These are phyloP conservation scores for Leptatherina wallacei DNA, from an alignment of 2,797 vertebrate species.

Conservation along the genomic window DNA sequence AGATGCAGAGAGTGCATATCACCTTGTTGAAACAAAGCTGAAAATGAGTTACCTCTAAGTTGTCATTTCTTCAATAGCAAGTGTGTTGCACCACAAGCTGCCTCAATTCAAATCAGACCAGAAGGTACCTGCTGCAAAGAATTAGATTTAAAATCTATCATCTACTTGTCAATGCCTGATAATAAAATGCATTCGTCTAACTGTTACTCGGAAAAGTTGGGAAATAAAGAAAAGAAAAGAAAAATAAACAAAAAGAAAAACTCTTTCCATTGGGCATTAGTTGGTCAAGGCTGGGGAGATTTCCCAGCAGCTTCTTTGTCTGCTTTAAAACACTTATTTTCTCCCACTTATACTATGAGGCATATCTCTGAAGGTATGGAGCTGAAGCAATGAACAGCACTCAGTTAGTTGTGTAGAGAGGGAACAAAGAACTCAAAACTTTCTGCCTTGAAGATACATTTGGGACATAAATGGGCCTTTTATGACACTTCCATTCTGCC, in stretches of 20 bases:
- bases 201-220: conserved; percentile 52
- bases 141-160: conserved; percentile 60
- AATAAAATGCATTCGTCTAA: conserved; percentile 49
- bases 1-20: conserved; percentile 46
- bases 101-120: conserved; percentile 59
- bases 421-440: conserved; percentile 50
- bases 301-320: conserved; percentile 59
- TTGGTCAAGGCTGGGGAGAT: conserved; percentile 65
- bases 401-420: conserved; percentile 48
- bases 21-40: conserved; percentile 54
- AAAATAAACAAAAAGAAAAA: conserved; percentile 45
- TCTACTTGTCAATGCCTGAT: conserved; percentile 12
- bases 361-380: conserved; percentile 48
- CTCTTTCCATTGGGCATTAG: conserved; percentile 48
- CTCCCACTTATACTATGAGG: conserved; percentile 36
- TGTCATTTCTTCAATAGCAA: conserved; percentile 45
- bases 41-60: conserved; percentile 58
- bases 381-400: conserved; percentile 63
- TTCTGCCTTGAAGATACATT: conserved; percentile 69
- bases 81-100: conserved; percentile 32
- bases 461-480: conserved; percentile 75
- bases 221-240: not conserved
- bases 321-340: conserved; percentile 47
- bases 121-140: conserved; percentile 59
- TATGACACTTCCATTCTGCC: conserved; percentile 76